These are phyloP conservation scores for Ciconia maguari DNA, from an alignment of 2,113 vertebrate species.

Conservation along the genomic window DNA sequence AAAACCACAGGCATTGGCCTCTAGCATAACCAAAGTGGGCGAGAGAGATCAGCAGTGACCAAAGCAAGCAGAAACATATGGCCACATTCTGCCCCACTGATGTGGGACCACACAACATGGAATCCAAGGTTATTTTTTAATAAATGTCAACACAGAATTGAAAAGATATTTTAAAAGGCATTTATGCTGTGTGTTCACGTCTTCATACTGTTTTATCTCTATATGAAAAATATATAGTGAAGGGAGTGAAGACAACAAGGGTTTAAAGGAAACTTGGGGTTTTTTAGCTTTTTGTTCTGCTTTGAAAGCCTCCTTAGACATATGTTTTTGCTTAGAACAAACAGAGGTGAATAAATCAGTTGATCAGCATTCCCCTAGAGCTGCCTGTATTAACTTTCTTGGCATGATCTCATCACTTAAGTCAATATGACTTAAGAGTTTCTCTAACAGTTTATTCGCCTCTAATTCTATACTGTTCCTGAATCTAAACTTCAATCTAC, in stretches of 20 bases:
- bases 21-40: not conserved
- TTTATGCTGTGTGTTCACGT: not conserved
- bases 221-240: not conserved
- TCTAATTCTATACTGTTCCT: constrained; percentile 63
- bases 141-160: not conserved
- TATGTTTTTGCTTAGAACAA: constrained; percentile 72
- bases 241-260: not conserved
- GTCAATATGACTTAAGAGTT: constrained; percentile 74
- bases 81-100: not conserved
- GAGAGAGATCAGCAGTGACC: not conserved
- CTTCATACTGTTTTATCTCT: not conserved
- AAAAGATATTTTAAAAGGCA: not conserved
- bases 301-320: constrained; percentile 58
- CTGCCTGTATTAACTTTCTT: constrained; percentile 70
- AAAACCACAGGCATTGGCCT: not conserved
- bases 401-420: constrained; percentile 72
- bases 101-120: not conserved
- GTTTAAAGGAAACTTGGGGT: not conserved
- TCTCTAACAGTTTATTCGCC: constrained; percentile 71
- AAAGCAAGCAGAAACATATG: not conserved
- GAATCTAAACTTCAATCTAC: constrained; percentile 60
- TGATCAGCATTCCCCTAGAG: constrained; percentile 36
- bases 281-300: constrained; percentile 5
- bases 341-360: constrained; percentile 70
- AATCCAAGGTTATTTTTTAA: not conserved